Percentiles rank a stretch among this genome's conserved stretches.
These are phyloP conservation scores for Psittacula derbiana DNA, from an alignment of 2,797 vertebrate genomes.

Conservation along the genomic window DNA sequence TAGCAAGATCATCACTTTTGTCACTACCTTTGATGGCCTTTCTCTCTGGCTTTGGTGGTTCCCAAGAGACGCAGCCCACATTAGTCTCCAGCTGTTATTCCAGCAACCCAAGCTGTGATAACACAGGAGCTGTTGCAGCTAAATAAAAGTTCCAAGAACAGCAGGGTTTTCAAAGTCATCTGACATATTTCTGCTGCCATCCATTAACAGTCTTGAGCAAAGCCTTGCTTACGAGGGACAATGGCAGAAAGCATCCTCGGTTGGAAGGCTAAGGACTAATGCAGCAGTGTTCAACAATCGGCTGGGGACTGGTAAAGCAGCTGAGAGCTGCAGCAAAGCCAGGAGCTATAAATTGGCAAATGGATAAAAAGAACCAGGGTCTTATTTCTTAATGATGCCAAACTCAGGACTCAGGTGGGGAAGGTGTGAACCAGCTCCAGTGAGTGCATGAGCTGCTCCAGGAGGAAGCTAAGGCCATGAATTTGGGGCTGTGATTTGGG, in stretches of 20 bases:
- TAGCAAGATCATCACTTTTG: constrained; percentile 39
- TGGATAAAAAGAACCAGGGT: background rate
- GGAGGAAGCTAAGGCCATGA: background rate
- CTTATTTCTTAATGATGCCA: background rate
- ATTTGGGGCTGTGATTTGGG: background rate
- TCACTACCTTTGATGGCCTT: background rate
- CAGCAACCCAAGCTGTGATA: background rate
- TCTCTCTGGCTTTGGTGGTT: background rate
- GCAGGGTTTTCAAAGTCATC: constrained; percentile 15
- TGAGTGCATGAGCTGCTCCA: rapidly evolving
- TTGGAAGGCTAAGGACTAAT: background rate
- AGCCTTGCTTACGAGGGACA: background rate
- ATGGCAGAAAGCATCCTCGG: background rate
- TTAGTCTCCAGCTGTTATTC: constrained; percentile 18
- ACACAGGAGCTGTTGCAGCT: background rate
- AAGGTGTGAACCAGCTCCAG: background rate
- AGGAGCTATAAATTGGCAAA: background rate
- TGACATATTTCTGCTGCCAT: background rate
- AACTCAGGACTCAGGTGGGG: too few relatives aligned
- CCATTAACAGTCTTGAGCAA: background rate
- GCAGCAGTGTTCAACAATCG: background rate
- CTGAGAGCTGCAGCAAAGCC: background rate
- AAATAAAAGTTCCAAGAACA: constrained; percentile 43
- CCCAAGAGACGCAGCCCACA: background rate
- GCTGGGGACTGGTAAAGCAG: background rate